These are phyloP conservation scores for Oxystoma pomonae DNA, from an alignment of 2,888 invertebrate species.

Conservation along the genomic window DNA sequence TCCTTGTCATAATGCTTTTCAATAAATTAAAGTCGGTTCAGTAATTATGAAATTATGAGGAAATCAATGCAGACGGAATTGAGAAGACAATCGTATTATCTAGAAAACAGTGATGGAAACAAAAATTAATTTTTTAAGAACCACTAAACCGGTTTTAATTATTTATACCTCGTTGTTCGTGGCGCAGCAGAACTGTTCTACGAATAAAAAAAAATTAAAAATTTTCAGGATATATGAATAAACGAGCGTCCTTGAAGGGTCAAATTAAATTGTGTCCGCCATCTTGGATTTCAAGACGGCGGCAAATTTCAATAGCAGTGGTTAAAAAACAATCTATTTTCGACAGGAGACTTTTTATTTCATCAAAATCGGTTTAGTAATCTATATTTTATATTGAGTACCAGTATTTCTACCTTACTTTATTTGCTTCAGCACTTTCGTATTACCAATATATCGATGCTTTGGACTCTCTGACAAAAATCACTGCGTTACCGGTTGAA, in stretches of 20 bases:
- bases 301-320: too few relatives aligned
- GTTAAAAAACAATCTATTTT: too few relatives aligned
- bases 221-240: neutral
- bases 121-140: neutral
- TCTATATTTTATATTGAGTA: too few relatives aligned
- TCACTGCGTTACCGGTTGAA: too few relatives aligned
- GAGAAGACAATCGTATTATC: neutral
- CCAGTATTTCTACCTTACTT: too few relatives aligned
- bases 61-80: neutral
- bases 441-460: too few relatives aligned
- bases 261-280: neutral
- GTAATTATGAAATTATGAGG: neutral
- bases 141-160: neutral
- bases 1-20: neutral
- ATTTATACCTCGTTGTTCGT: neutral
- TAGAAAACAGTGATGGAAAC: neutral
- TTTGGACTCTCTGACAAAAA: too few relatives aligned
- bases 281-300: neutral
- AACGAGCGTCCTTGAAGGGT: neutral
- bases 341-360: too few relatives aligned
- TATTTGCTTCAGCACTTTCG: too few relatives aligned
- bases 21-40: neutral
- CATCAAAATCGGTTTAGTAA: too few relatives aligned
- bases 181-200: neutral
- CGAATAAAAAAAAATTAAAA: neutral